These are phyloP conservation scores for Neogale vison DNA, from an alignment of 2,113 vertebrate species.

Conservation along the genomic window DNA sequence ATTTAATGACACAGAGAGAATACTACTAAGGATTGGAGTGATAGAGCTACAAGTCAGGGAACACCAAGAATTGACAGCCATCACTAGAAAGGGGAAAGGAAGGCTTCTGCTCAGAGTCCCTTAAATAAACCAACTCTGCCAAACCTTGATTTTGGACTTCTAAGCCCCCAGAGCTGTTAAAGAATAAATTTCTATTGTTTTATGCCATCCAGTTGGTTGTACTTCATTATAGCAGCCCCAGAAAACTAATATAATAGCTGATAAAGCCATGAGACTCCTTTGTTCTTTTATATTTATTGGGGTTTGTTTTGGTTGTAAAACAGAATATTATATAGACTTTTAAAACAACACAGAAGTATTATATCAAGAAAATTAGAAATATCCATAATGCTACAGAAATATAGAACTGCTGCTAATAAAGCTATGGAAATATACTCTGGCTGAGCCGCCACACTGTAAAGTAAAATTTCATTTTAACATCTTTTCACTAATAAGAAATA, in stretches of 20 bases:
- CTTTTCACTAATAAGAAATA: constrained; percentile 11
- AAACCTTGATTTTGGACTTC: not conserved
- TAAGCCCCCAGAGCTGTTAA: not conserved
- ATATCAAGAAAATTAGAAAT: not conserved
- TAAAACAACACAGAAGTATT: not conserved
- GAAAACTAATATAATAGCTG: not conserved
- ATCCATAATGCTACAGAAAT: not conserved
- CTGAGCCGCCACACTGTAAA: not conserved
- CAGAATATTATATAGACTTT: not conserved
- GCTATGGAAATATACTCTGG: not conserved
- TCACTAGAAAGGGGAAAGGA: not conserved
- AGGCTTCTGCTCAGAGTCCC: not conserved
- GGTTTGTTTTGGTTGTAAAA: not conserved
- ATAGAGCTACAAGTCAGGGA: not conserved
- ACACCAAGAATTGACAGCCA: not conserved
- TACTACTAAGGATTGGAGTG: not conserved
- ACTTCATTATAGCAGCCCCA: not conserved
- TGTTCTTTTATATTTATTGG: not conserved
- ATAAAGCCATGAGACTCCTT: not conserved
- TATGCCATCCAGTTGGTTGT: not conserved
- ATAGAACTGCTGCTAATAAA: not conserved
- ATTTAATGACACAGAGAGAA: not conserved
- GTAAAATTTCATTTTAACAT: not conserved
- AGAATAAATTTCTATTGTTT: not conserved
- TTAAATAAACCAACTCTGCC: not conserved